Conservation (phyloP, 2,113 vertebrate species). For the Deroptyus accipitrinus region DNA sequence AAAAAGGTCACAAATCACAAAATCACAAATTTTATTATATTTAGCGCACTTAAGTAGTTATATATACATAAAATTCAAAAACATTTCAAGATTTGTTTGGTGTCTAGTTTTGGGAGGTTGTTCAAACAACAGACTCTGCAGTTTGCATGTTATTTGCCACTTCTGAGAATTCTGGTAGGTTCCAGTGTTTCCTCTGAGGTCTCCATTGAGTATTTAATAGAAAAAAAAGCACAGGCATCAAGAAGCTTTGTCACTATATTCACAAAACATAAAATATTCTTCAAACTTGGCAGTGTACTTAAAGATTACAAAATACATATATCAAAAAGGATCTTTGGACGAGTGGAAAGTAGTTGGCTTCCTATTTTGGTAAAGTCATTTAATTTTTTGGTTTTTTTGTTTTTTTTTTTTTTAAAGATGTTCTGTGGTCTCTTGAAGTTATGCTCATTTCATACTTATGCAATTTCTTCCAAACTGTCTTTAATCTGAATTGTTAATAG, state of each 20-base stretch:
- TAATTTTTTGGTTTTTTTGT: not conserved
- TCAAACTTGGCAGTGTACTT: not conserved
- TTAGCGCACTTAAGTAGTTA: not conserved
- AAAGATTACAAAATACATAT: not conserved
- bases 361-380: not conserved
- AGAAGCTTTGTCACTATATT: not conserved
- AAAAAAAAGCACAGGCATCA: not conserved
- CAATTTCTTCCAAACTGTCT: not conserved
- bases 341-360: not conserved
- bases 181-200: not conserved
- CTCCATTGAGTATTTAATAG: not conserved
- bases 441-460: not conserved
- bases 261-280: not conserved
- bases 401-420: not conserved
- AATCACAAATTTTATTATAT: not conserved
- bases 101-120: not conserved
- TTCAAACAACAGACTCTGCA: not conserved
- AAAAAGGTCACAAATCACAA: constrained; percentile 1
- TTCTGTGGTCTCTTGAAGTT: not conserved
- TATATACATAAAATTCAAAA: not conserved
- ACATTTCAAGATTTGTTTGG: not conserved
- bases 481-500: not conserved
- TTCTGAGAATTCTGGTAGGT: constrained; percentile 6
- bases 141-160: not conserved
- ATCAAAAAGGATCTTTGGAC: not conserved